Evolutionary conservation across 2,113 vertebrate species (phyloP), one percentile per base, ranked within the genome.

Genomic region (Sceloporus undulatus): DNA sequence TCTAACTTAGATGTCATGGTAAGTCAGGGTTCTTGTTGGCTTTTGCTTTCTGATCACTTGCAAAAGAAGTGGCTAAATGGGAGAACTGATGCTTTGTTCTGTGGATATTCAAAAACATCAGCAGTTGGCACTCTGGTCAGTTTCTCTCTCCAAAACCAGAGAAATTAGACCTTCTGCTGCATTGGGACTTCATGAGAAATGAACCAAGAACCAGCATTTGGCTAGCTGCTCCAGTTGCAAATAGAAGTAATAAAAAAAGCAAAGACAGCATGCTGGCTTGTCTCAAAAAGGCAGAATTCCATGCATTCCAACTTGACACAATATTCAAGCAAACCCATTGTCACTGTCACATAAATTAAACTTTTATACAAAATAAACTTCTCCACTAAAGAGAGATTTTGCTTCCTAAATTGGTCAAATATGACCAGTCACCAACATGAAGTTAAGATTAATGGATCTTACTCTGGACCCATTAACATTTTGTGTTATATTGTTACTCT

Each of bases 321-420:
- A 71, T 71, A 29, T 71, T 29, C 25, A 29, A 71, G 29, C 68
- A 27, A 27, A 71, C 9, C 11, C 27, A 71, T 71, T 71, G 25
- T 73, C 54, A 73, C 25, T 38, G 27, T 1, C 25, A 86, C n/a
- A 70, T 70, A 54, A 16, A n/a, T 65, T 56, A 74, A 9, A 42
- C 13, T 62, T 91, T 87, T 56, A 56, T 59, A 34, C 19, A 82
- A 14, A 56, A 5, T 38, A 82, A 6, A 0, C 62, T 5, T 75
- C 84, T 40, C 42, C 71, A 91, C 34, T 90, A 88, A 86, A 0
- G 80, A n/a, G 42, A 82, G 76, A 19, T 27, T 68, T 27, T 25
- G 29, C 83, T 79, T 62, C 79, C 84, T 81, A 83, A 85, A 91
- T 27, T 82, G 82, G 85, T 86, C 52, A 82, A 4, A 29, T 85